Conservation (phyloP, 2,113 vertebrate genomes). For the Oophaga pumilio region DNA sequence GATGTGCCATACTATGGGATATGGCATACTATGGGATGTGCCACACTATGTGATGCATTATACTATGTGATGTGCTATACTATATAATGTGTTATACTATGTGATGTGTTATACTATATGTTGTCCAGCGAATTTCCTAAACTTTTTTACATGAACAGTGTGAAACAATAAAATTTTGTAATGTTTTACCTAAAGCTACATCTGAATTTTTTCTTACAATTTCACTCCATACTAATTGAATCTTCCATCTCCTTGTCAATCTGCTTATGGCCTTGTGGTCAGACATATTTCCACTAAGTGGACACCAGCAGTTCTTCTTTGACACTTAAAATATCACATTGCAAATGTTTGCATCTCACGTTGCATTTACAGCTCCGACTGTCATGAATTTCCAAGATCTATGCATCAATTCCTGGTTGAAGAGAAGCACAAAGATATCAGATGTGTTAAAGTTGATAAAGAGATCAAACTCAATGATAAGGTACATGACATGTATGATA, state of each 20-base stretch:
- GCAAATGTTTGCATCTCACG: not conserved
- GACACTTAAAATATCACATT: constrained; percentile 15
- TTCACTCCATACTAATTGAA: not conserved
- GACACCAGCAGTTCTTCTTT: not conserved
- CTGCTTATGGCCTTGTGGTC: not conserved
- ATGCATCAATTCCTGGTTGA: not conserved
- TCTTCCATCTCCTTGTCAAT: not conserved
- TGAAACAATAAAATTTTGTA: not conserved
- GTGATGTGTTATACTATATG: too few species aligned
- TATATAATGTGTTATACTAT: too few species aligned
- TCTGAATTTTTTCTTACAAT: not conserved
- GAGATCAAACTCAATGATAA: constrained; percentile 9
- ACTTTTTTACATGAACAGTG: not conserved
- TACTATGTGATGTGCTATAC: too few species aligned
- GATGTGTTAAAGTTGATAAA: constrained; percentile 1
- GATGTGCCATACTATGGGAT: too few species aligned
- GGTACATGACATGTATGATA: not conserved
- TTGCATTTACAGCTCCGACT: not conserved
- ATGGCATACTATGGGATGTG: too few species aligned
- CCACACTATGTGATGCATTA: too few species aligned
- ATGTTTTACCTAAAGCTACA: not conserved
- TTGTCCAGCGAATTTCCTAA: not conserved
- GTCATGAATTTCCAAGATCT: constrained; percentile 6
- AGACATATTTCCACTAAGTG: not conserved
- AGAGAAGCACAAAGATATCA: constrained; percentile 1